Evolutionary conservation across 2,888 invertebrate species (phyloP).

Genomic region (Pedicia rivosa): DNA sequence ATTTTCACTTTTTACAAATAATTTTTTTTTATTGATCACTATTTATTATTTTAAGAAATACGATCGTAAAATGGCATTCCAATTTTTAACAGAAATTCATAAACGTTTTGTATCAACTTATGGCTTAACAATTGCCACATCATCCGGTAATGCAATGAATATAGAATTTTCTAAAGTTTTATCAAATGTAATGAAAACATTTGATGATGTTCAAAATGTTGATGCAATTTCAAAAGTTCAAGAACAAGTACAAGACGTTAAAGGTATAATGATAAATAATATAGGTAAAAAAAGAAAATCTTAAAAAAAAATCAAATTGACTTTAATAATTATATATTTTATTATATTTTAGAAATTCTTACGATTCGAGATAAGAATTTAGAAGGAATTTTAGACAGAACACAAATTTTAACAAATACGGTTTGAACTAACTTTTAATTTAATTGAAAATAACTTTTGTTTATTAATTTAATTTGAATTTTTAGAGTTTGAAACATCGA

Average conservation of each 20-base stretch:
- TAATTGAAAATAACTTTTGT: constrained; percentile 11
- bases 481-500: constrained; percentile 76
- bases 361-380: constrained; percentile 81
- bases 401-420: constrained; percentile 73
- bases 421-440: constrained; percentile 39
- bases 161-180: constrained; percentile 77
- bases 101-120: constrained; percentile 71
- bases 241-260: constrained; percentile 82
- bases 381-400: constrained; percentile 81
- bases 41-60: constrained; percentile 54
- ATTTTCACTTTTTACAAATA: too few relatives aligned
- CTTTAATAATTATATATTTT: too few relatives aligned
- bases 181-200: constrained; percentile 82
- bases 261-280: constrained; percentile 92
- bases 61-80: constrained; percentile 79
- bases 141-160: constrained; percentile 92
- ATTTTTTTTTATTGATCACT: too few relatives aligned
- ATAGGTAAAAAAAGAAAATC: constrained; percentile 79
- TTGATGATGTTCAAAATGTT: constrained; percentile 69
- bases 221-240: constrained; percentile 78
- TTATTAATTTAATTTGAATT: constrained; percentile 16
- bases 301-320: too few relatives aligned
- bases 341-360: constrained; percentile 50
- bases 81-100: constrained; percentile 82
- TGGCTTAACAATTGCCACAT: constrained; percentile 64